Percentiles rank a stretch among this genome's conserved stretches.
Evolutionary conservation across 2,888 invertebrate species (phyloP).

Genomic region (Venusia cambrica): DNA sequence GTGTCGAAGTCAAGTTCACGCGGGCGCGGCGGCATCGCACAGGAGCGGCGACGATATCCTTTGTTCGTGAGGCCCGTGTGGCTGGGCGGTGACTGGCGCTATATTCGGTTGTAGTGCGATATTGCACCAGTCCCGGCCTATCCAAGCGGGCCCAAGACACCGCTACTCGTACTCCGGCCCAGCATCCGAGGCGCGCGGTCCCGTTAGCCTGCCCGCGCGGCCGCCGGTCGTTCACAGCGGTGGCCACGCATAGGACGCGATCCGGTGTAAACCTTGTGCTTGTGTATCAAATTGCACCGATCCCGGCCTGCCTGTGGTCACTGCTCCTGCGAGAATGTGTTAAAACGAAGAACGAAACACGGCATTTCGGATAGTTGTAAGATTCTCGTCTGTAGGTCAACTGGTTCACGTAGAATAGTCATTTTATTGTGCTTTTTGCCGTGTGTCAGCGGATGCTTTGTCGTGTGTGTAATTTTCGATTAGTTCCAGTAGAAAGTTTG

Average conservation of each 20-base stretch:
- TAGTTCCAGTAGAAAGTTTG: constrained; percentile 34
- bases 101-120: constrained; percentile 74
- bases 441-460: constrained; percentile 18
- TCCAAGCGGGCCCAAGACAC: constrained; percentile 78
- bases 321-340: constrained; percentile 39
- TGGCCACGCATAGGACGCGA: constrained; percentile 79
- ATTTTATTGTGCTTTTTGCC: constrained; percentile 20
- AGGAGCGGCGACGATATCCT: constrained; percentile 61
- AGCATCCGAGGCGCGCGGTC: constrained; percentile 76
- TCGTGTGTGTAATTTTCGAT: constrained; percentile 23
- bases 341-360: constrained; percentile 8
- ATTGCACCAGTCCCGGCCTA: constrained; percentile 83
- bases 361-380: constrained; percentile 12
- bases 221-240: constrained; percentile 72
- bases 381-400: constrained; percentile 27
- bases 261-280: constrained; percentile 77
- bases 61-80: constrained; percentile 74
- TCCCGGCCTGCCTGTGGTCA: constrained; percentile 80
- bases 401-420: constrained; percentile 19
- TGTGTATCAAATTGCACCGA: constrained; percentile 78
- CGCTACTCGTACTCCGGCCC: constrained; percentile 69
- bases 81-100: constrained; percentile 78
- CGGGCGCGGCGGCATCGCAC: constrained; percentile 49
- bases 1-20: constrained; percentile 38
- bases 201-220: constrained; percentile 70